Evolutionary conservation across 2,113 vertebrate species (phyloP).

Genomic region (Patagioenas fasciata): DNA sequence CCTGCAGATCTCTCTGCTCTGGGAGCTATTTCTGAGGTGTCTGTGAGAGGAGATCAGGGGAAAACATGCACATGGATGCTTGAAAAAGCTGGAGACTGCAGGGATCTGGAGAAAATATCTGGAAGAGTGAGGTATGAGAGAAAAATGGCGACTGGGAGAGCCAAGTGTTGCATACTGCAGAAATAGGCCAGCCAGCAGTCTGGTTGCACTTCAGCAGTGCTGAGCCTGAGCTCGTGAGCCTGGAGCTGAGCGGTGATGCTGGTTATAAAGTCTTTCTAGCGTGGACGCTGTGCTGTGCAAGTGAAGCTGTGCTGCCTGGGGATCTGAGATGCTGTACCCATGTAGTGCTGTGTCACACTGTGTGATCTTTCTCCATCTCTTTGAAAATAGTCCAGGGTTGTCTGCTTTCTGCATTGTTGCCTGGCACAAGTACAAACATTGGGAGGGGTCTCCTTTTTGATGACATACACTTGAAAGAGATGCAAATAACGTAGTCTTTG

Average conservation of each 20-base stretch:
- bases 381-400: neutral
- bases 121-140: neutral
- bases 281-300: accelerated
- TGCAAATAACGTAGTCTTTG: neutral
- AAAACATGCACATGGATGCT: neutral
- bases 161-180: neutral
- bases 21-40: neutral
- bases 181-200: neutral
- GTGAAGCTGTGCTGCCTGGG: neutral
- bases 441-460: neutral
- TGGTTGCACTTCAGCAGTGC: accelerated
- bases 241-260: neutral
- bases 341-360: neutral
- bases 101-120: neutral
- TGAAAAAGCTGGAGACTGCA: neutral
- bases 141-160: neutral
- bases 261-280: neutral
- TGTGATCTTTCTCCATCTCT: neutral
- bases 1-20: neutral
- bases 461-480: neutral
- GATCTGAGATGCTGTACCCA: neutral
- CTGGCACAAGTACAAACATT: neutral
- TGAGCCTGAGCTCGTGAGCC: neutral
- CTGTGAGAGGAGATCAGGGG: neutral
- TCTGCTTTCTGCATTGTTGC: neutral